Base-by-base conservation (phyloP, 2,888 invertebrate genomes). In the Leucania comma region DNA sequence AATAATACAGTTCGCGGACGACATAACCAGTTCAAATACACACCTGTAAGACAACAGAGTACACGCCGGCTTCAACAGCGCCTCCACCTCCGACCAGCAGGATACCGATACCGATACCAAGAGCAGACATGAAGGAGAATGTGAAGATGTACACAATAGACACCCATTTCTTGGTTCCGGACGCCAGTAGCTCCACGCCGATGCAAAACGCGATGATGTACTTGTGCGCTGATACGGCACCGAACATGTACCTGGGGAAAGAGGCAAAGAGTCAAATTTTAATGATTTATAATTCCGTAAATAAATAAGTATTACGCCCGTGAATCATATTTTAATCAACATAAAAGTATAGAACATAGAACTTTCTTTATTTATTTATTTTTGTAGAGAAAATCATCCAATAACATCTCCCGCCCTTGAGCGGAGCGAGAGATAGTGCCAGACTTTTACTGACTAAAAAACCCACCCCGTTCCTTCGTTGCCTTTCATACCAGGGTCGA, bases 131-230 rank as follows among this genome's bases (percentile, higher is more conserved):
- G 63, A 98, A 96, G 0, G 98, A 98, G 90, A 98, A 98, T 0
- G 97, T 97, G 83, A 97, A 96, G 54, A 98, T 97, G 91, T 98
- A 98, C 35, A 97, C 92, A 50, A 98, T 87, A 1, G 97, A 96
- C 63, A 98, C 90, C 86, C 96, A 93, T 3, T 96, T 94, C 84
- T 96, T 97, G 1, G 98, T 97, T 42, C 97, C 96, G 0, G 97
- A 97, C 0, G 97, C 97, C 53, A 98, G 96, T 60, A 98, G 93
- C 88, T 98, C 98, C 76, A 98, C 97, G 0, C 98, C 98, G 75
- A 98, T 98, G 90, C 98, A 98, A 91, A 98, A 98, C 1, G 98
- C 98, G 72, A 98, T 97, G 57, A 98, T 98, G 85, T 98, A 96
- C 92, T 98, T 98, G 90, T 98, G 98, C 0, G 98, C 98, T 2